These are phyloP conservation scores for Mesaphorura yosii DNA, from an alignment of 1,140 invertebrate species.

Conservation along the genomic window DNA sequence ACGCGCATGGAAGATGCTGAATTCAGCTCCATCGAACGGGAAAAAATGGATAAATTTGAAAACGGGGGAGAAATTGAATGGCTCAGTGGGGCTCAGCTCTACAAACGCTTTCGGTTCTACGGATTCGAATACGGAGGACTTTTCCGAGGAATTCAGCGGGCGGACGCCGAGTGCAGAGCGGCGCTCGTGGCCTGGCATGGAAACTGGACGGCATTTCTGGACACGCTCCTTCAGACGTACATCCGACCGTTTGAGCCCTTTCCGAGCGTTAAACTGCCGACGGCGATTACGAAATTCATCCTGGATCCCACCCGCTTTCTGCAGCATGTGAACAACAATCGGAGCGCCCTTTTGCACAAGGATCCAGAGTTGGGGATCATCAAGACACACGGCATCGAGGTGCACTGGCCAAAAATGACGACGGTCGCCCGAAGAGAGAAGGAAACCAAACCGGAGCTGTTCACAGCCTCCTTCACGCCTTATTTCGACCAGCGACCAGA, in stretches of 20 bases:
- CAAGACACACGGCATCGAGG: not conserved
- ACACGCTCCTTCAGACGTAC: constrained; percentile 86
- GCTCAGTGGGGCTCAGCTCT: constrained; percentile 64
- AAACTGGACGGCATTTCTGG: constrained; percentile 87
- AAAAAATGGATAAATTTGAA: not conserved
- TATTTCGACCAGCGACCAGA: not conserved
- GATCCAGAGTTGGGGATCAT: not conserved
- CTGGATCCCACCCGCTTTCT: too few relatives aligned
- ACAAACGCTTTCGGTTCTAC: constrained; percentile 81
- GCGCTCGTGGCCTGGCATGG: constrained; percentile 60
- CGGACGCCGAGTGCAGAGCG: too few relatives aligned
- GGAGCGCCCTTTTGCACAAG: not conserved
- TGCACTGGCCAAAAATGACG: not conserved
- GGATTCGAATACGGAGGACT: constrained; percentile 86
- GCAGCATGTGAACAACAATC: not conserved
- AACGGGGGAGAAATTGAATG: constrained; percentile 32
- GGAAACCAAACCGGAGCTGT: not conserved
- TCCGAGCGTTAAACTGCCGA: too few relatives aligned
- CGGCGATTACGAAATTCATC: too few relatives aligned
- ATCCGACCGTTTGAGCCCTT: too few relatives aligned
- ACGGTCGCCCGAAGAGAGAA: too few relatives aligned
- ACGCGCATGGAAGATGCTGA: not conserved
- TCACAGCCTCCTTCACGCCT: not conserved
- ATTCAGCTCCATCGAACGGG: not conserved
- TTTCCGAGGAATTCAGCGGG: constrained; percentile 62